Evolutionary conservation across 1,140 invertebrate genomes (phyloP).

Genomic region (Arion vulgaris): DNA sequence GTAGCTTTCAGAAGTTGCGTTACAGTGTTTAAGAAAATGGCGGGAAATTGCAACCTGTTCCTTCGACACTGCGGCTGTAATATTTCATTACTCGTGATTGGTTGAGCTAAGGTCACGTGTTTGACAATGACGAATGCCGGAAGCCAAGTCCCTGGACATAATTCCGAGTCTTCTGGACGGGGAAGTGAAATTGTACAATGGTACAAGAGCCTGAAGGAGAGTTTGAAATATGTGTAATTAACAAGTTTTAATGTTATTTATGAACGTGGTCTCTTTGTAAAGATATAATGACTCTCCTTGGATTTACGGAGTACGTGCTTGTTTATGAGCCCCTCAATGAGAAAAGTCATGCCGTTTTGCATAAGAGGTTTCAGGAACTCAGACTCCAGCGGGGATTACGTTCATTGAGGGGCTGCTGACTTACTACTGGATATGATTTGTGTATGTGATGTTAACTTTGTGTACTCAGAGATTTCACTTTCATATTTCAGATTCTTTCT

Average conservation of each 20-base stretch:
- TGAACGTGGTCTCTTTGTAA: background rate
- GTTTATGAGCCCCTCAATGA: background rate
- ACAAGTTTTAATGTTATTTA: slow-evolving; percentile 13
- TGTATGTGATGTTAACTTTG: too few species aligned
- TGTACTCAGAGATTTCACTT: background rate
- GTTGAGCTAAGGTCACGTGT: slow-evolving; percentile 18
- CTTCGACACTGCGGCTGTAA: background rate
- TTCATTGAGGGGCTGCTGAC: background rate
- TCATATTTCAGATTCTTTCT: background rate
- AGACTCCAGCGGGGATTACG: background rate
- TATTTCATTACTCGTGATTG: slow-evolving; percentile 30
- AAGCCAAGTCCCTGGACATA: slow-evolving; percentile 16
- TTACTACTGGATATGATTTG: background rate
- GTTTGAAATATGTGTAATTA: slow-evolving; percentile 23
- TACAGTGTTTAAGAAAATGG: slow-evolving; percentile 1
- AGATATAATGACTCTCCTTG: background rate
- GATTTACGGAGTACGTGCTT: background rate
- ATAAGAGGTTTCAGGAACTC: background rate
- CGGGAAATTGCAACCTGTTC: slow-evolving; percentile 25
- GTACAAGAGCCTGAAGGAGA: background rate
- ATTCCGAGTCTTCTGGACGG: background rate
- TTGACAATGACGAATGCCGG: slow-evolving; percentile 32
- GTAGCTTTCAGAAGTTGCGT: background rate
- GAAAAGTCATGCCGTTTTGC: background rate
- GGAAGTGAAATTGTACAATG: background rate